phyloP scores from a whole-genome alignment of 2,888 invertebrate genomes.

The Stenichneumon culpator region DNA sequence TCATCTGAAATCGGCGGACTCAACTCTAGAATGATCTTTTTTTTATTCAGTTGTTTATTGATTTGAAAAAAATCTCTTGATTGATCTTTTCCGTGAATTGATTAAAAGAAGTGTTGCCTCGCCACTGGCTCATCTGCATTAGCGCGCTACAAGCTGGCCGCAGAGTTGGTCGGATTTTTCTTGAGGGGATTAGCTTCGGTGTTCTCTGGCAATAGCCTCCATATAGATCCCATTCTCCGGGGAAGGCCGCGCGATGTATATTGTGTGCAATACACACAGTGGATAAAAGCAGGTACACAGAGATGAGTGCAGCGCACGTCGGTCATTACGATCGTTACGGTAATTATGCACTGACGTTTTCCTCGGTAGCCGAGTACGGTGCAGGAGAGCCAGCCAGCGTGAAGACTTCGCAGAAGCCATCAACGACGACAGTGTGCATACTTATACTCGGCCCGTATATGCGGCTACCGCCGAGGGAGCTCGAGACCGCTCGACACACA shows the following conservation, averaged over 20 bases:
- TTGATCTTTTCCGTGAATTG: neutral
- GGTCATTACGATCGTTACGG: constrained; percentile 78
- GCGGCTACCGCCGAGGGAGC: constrained; percentile 6
- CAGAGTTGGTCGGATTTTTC: constrained; percentile 2
- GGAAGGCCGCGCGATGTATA: constrained; percentile 14
- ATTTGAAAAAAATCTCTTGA: neutral
- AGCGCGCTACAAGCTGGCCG: neutral
- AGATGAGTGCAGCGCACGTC: constrained; percentile 52
- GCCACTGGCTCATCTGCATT: constrained; percentile 22
- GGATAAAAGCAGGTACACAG: constrained; percentile 51
- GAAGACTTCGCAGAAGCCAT: constrained; percentile 81
- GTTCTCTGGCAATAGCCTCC: neutral
- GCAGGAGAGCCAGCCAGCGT: constrained; percentile 71
- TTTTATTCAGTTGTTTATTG: neutral
- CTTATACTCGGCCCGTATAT: constrained; percentile 22
- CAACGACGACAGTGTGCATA: constrained; percentile 67
- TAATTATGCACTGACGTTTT: constrained; percentile 82
- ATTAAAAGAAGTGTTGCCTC: neutral
- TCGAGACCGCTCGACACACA: constrained; percentile 23
- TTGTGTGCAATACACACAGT: neutral
- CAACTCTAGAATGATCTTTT: too few species aligned
- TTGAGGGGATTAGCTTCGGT: neutral
- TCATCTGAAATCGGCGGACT: too few species aligned
- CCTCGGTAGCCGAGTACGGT: constrained; percentile 71
- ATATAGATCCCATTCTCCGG: constrained; percentile 23